A percentile compares a stretch with the other conserved stretches of the same genome.
phyloP scores from a whole-genome alignment of 1,140 invertebrate species.

The Acyrthosiphon pisum region DNA sequence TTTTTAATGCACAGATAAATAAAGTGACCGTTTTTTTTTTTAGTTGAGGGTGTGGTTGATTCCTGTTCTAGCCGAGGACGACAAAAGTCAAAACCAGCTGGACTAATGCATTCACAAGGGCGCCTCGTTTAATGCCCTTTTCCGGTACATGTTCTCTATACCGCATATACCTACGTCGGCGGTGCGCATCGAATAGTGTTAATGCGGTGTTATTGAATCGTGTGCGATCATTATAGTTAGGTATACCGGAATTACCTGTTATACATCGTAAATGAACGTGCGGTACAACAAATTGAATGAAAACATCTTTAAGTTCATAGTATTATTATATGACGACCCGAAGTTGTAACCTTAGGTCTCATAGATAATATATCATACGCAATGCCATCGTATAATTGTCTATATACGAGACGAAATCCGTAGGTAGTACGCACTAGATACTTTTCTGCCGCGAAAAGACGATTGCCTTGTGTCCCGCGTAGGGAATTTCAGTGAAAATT shows the following conservation, averaged over 20 bases:
- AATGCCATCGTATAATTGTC: neutral
- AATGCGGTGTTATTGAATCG: neutral
- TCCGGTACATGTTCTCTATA: neutral
- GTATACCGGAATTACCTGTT: neutral
- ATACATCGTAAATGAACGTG: neutral
- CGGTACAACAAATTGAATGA: neutral
- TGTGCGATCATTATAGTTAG: neutral
- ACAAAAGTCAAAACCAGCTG: neutral
- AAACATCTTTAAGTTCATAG: neutral
- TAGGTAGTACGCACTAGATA: too few relatives aligned
- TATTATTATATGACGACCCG: neutral
- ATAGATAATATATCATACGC: neutral
- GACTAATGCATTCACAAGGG: neutral
- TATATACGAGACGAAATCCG: neutral
- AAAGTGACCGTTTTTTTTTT: neutral
- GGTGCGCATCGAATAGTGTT: neutral
- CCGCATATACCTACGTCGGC: neutral
- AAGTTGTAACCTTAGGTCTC: neutral
- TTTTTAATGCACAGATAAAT: neutral
- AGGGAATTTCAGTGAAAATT: neutral
- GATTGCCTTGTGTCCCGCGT: constrained; percentile 6
- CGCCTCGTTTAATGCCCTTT: neutral
- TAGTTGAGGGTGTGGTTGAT: neutral
- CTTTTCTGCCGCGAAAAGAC: neutral
- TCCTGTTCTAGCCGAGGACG: neutral